These are phyloP conservation scores for Hylaeus volcanicus DNA, from an alignment of 1,140 invertebrate species.

Conservation along the genomic window DNA sequence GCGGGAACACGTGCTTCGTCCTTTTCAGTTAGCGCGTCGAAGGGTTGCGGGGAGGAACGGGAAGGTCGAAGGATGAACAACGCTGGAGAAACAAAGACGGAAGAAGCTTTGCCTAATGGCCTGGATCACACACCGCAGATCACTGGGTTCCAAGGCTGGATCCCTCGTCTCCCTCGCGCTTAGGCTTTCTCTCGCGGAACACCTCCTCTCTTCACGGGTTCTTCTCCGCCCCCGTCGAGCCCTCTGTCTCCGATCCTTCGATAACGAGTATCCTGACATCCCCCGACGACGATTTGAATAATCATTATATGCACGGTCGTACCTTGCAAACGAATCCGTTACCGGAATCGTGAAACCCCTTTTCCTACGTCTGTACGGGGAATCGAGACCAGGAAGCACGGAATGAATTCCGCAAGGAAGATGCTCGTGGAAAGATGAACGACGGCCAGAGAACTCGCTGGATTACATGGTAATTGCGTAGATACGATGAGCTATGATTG, in stretches of 20 bases:
- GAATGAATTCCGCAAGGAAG: constrained; percentile 14
- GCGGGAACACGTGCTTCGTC: constrained; percentile 54
- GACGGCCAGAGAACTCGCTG: neutral
- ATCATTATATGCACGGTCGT: constrained; percentile 78
- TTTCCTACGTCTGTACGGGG: constrained; percentile 8
- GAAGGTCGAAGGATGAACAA: neutral
- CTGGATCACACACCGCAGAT: constrained; percentile 60
- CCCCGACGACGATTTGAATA: constrained; percentile 76
- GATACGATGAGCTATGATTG: too few species aligned
- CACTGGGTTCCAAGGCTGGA: constrained; percentile 40
- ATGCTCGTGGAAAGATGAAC: neutral
- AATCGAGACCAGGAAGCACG: constrained; percentile 21
- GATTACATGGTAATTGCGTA: constrained; percentile 33
- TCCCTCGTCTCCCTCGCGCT: constrained; percentile 17
- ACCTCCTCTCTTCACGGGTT: neutral
- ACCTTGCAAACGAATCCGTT: constrained; percentile 70
- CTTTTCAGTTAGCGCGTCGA: constrained; percentile 58
- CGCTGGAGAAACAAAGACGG: constrained; percentile 8
- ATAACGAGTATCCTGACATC: constrained; percentile 55
- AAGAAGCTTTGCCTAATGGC: constrained; percentile 65
- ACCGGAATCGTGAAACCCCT: constrained; percentile 26
- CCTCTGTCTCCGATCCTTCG: constrained; percentile 26
- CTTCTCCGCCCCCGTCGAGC: neutral
- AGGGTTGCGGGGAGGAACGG: neutral
- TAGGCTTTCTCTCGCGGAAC: neutral